Base-by-base conservation (phyloP, 2,113 vertebrate genomes). In the Oncorhynchus nerka region DNA sequence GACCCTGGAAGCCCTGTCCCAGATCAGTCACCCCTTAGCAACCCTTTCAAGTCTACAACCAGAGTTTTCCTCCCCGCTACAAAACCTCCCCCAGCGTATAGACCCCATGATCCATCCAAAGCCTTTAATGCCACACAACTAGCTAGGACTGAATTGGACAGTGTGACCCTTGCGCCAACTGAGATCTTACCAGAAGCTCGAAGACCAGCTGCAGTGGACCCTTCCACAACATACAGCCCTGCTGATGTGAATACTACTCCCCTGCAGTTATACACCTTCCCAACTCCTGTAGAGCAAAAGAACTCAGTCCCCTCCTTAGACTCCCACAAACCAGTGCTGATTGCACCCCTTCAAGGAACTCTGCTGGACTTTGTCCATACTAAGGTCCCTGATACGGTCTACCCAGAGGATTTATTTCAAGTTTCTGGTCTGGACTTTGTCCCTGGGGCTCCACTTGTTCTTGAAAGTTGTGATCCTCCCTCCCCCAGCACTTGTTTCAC, bases 381-480 rank as follows among this genome's bases (percentile, higher is more conserved):
- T 74, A 90, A 91, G 48, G 79, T 80, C 64, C 74, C 85, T 74
- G 83, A 81, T 55, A 64, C 71, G 8, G 65, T 80, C 28, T 84
- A 72, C 83, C 75, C 89, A 66, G 85, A 82, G 48, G 79, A 75
- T 1, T 79, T 85, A 55, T 75, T 88, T 34, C 77, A 85, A 34
- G 79, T 75, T 74, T 81, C 87, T 24, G 71, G 71, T 87, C 74
- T 82, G 71, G 79, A 81, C 3, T 68, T 88, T 70, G 24, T 87
- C 6, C 30, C 86, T 26, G 87, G 82, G 68, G 82, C 81, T 28
- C 83, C 87, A 62, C 73, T 93, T 75, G 79, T 90, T 71, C 80
- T 92, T 68, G 87, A 92, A 73, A 86, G 76, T 77, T 90, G 85
- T 75, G 89, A 89, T 61, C 55, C 77, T 28, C 77, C 83, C 24